Base-by-base conservation (phyloP, 2,113 vertebrate species). In the Anhinga anhinga region DNA sequence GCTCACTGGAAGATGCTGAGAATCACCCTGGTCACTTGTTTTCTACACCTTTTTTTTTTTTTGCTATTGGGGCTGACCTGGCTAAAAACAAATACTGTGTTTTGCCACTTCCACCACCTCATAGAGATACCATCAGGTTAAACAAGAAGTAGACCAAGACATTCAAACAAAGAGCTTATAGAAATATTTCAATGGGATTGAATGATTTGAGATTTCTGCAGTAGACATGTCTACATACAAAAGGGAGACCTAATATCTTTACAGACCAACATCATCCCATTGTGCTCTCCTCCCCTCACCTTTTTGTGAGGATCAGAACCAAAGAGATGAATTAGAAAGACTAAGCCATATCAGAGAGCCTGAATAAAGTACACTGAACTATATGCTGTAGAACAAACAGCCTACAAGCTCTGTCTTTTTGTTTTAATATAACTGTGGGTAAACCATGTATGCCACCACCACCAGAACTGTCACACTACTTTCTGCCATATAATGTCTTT, bases 171-270 rank as follows among this genome's bases (percentile, higher is more conserved):
- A 8, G 14, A 49, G 49, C 7, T 79, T 53, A 30, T 0, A 44
- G 42, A 92, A 88, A 52, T 34, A 1, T 36, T 72, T 80, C 44
- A 19, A 4, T 59, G 6, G 6, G 5, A 55, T 4, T 56, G 23
- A 86, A 89, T 65, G 10, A 45, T 44, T 72, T 40, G 32, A 72
- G 15, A 71, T 52, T 79, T 86, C 17, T 15, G 15, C 36, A 18
- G 20, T 18, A 19, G 17, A 38, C 0, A 0, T 19, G 7, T 40
- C 26, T 56, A 50, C 2, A 25, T 36, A 49, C 20, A 62, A 74
- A 72, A 47, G 10, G 6, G 15, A 50, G 10, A 71, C 11, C 3
- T 74, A 63, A 34, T 45, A 36, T 3, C 8, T 88, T 59, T 47
- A 56, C 8, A 82, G 8, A 55, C 8, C 17, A 29, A 23, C 30